Evolutionary conservation across 2,888 invertebrate species (phyloP).

Genomic region (Drosophila anomalata): DNA sequence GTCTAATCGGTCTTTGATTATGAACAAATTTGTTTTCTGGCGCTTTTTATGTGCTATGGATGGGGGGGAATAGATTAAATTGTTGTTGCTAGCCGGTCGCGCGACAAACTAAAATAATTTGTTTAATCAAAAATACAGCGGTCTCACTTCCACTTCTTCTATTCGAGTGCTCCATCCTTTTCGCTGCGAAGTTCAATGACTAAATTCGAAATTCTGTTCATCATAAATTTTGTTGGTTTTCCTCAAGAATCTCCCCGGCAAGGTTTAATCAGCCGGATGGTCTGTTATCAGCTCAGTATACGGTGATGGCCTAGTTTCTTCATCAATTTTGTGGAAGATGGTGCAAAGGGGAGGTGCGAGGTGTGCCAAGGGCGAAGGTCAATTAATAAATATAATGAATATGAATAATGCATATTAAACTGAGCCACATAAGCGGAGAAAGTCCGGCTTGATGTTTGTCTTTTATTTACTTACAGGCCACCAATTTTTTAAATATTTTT

Average conservation of each 20-base stretch:
- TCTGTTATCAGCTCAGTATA: conserved; percentile 59
- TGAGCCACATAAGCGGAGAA: conserved; percentile 21
- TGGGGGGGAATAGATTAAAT: conserved; percentile 15
- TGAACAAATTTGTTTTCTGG: conserved; percentile 13
- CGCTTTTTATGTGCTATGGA: not conserved
- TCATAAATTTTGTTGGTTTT: conserved; percentile 27
- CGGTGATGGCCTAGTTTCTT: conserved; percentile 64
- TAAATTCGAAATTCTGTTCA: conserved; percentile 51
- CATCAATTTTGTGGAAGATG: conserved; percentile 28
- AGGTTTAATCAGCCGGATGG: conserved; percentile 56
- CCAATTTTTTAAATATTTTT: not conserved
- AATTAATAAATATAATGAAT: conserved; percentile 34
- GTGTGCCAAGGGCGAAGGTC: conserved; percentile 25
- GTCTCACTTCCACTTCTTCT: conserved; percentile 6
- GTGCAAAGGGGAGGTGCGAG: conserved; percentile 19
- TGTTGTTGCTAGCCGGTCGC: conserved; percentile 38
- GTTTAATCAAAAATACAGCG: conserved; percentile 4
- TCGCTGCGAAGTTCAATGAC: conserved; percentile 70
- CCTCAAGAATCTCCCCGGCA: conserved; percentile 38
- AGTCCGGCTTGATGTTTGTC: conserved; percentile 17
- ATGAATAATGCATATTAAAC: conserved; percentile 28
- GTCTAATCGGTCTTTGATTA: conserved; percentile 20
- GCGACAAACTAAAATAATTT: conserved; percentile 30
- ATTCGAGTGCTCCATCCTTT: conserved; percentile 25
- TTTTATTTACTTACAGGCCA: not conserved